Evolutionary conservation across 2,797 vertebrate genomes (phyloP).

Genomic region (Lutra lutra): DNA sequence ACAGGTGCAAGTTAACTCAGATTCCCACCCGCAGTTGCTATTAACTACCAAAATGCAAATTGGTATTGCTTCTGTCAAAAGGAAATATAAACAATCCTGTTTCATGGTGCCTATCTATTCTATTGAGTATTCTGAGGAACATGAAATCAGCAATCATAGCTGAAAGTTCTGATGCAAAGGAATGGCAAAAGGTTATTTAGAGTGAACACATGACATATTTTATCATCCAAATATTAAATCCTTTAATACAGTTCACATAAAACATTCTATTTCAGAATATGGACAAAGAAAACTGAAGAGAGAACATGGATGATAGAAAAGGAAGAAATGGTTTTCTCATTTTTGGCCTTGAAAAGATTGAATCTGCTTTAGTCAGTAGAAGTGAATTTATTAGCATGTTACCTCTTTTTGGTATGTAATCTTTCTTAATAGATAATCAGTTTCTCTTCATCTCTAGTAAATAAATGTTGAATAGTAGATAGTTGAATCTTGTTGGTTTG

Average conservation of each 20-base stretch:
- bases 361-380: background rate
- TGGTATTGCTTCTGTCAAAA: background rate
- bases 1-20: background rate
- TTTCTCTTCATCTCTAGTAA: background rate
- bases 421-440: background rate
- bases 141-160: constrained; percentile 21
- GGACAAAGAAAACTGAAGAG: background rate
- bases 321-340: background rate
- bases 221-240: constrained; percentile 26
- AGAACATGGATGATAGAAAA: background rate
- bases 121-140: background rate
- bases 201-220: background rate
- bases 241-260: constrained; percentile 23
- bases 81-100: background rate
- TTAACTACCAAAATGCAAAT: background rate
- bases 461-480: background rate
- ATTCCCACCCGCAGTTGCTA: background rate
- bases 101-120: background rate
- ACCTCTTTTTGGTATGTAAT: background rate
- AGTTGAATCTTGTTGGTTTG: background rate
- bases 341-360: constrained; percentile 15
- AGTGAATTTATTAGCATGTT: background rate
- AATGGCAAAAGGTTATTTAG: constrained; percentile 1
- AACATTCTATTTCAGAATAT: constrained; percentile 28
- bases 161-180: constrained; percentile 39